Percentiles rank a stretch among this genome's conserved stretches.
Conservation (phyloP, 2,113 vertebrate genomes). For the Raja brachyura region DNA sequence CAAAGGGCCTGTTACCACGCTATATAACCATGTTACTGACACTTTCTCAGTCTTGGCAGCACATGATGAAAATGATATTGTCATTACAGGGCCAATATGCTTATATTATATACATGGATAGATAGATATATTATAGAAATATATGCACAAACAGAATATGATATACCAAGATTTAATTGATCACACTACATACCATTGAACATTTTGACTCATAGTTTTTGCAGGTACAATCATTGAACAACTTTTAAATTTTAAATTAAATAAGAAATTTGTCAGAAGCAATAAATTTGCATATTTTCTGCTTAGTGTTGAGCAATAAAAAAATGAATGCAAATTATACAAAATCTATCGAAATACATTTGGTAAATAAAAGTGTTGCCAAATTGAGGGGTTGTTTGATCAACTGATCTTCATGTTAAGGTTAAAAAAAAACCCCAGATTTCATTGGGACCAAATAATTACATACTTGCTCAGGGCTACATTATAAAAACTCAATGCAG, state of each 20-base stretch:
- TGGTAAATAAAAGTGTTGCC: not conserved
- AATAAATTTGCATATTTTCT: not conserved
- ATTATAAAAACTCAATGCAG: not conserved
- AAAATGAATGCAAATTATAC: not conserved
- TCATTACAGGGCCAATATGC: no score
- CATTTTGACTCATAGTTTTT: not conserved
- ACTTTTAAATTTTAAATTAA: not conserved
- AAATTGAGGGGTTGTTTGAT: not conserved
- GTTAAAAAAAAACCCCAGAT: not conserved
- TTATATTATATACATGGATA: no score
- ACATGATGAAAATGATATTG: no score
- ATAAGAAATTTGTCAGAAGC: not conserved
- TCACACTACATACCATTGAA: no score
- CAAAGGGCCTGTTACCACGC: no score
- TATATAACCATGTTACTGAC: no score
- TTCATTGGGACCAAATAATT: slow-evolving; percentile 16
- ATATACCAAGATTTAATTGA: no score
- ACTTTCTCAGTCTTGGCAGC: no score
- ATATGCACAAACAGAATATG: no score
- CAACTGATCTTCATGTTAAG: not conserved
- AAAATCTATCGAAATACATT: not conserved
- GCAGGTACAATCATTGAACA: not conserved
- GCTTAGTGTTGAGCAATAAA: not conserved
- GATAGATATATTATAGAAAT: not conserved
- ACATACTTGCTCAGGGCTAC: not conserved